These are phyloP conservation scores for Volucella inanis DNA, from an alignment of 2,888 invertebrate genomes.

Conservation along the genomic window DNA sequence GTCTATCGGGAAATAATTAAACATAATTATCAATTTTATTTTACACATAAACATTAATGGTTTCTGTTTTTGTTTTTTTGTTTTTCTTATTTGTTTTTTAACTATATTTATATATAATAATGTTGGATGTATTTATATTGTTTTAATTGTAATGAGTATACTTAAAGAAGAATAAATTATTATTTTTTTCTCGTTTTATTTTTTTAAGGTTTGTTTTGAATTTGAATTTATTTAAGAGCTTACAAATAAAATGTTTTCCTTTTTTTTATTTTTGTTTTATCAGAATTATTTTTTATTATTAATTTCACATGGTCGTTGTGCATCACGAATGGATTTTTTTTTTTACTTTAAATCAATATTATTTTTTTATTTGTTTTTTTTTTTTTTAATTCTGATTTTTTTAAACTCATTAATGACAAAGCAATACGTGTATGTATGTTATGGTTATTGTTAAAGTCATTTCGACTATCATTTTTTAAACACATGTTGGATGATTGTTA, in stretches of 20 bases:
- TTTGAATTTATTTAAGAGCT: constrained; percentile 37
- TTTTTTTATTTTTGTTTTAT: constrained; percentile 6
- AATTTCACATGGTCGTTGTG: constrained; percentile 68
- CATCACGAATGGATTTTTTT: constrained; percentile 56
- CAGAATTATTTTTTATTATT: constrained; percentile 18
- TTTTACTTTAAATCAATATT: constrained; percentile 1
- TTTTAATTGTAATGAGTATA: constrained; percentile 70
- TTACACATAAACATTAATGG: constrained; percentile 68
- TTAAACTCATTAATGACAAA: constrained; percentile 20
- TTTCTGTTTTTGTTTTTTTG: constrained; percentile 50
- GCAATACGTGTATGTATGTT: constrained; percentile 18
- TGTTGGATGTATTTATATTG: constrained; percentile 74
- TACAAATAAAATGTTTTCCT: constrained; percentile 46
- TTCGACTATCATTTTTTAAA: constrained; percentile 16
- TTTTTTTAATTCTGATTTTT: background rate
- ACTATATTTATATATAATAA: constrained; percentile 50
- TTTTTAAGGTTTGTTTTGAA: constrained; percentile 48
- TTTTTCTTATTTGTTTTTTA: constrained; percentile 54
- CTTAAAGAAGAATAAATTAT: constrained; percentile 73
- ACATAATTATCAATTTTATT: constrained; percentile 72
- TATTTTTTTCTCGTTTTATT: constrained; percentile 42
- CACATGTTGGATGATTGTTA: constrained; percentile 8
- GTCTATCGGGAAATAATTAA: constrained; percentile 69
- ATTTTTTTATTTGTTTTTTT: background rate
- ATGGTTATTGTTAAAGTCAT: constrained; percentile 19